phyloP scores from a whole-genome alignment of 2,888 invertebrate species.

The Panopea generosa region DNA sequence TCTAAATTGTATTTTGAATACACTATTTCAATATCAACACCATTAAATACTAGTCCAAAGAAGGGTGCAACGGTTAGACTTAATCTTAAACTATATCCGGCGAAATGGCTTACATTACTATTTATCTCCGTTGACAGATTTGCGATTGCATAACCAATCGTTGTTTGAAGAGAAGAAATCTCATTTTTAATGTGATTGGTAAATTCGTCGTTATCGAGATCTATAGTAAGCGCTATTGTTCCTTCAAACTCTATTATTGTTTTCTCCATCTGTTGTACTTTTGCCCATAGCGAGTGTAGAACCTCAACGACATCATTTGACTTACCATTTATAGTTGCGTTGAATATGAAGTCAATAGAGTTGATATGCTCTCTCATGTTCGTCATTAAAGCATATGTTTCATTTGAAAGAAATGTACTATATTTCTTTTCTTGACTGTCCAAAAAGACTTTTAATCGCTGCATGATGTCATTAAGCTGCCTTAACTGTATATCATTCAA shows the following conservation, averaged over 20 bases:
- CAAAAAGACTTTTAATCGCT: background rate
- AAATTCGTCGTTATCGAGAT: conserved; percentile 13
- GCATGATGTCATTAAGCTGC: background rate
- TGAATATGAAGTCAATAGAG: background rate
- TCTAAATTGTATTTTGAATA: conserved; percentile 25
- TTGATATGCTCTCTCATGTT: too few relatives aligned
- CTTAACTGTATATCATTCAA: conserved; percentile 1
- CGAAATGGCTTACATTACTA: background rate
- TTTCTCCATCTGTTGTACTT: background rate
- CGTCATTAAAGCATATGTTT: background rate
- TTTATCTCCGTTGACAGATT: background rate
- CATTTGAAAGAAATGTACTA: background rate
- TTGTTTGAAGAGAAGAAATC: conserved; percentile 7
- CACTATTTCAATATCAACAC: conserved; percentile 49
- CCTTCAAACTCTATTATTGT: background rate
- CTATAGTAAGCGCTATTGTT: conserved; percentile 5
- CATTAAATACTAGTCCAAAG: conserved; percentile 24
- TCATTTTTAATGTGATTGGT: conserved; percentile 9
- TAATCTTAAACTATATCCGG: conserved; percentile 46
- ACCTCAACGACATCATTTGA: background rate
- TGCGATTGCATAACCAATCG: background rate
- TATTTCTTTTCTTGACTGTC: background rate
- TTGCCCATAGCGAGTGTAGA: conserved; percentile 16
- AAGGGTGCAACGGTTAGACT: background rate
- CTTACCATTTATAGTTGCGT: background rate